Conservation (phyloP, 1,140 invertebrate genomes). For the Drosophila baimaii region DNA sequence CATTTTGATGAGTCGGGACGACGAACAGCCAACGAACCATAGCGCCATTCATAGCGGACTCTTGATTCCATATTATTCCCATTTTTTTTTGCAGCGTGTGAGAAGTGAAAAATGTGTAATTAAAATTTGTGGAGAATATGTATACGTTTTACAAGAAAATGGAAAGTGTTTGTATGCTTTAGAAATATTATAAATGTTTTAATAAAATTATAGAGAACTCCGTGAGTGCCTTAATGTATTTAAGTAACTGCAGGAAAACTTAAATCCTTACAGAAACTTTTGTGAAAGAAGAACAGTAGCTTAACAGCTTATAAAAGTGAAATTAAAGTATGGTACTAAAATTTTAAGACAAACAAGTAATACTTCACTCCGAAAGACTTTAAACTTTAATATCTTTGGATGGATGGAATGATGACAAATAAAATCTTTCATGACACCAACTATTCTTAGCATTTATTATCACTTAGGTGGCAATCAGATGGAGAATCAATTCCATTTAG, state of each 20-base stretch:
- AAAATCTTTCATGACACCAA: constrained; percentile 5
- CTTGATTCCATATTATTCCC: constrained; percentile 71
- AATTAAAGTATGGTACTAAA: neutral
- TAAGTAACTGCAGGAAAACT: no score
- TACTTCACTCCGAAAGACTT: neutral
- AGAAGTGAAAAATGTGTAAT: constrained; percentile 44
- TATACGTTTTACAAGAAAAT: neutral
- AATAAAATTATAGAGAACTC: neutral
- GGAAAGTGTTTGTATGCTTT: neutral
- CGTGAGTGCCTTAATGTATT: neutral
- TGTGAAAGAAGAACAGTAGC: no score
- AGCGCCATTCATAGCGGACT: constrained; percentile 47
- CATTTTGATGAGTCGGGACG: constrained; percentile 74
- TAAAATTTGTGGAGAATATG: constrained; percentile 37
- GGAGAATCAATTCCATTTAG: constrained; percentile 21
- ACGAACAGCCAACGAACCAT: constrained; percentile 47
- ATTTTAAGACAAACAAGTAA: neutral
- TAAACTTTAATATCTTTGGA: neutral
- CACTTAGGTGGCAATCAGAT: constrained; percentile 16
- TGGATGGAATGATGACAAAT: neutral
- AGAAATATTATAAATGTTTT: neutral
- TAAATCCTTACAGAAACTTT: neutral
- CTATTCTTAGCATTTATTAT: constrained; percentile 10
- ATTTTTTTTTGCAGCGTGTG: constrained; percentile 27
- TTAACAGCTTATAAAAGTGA: neutral